Conservation (phyloP, 64 coral and sea anemone genomes). For the Porites australiensis region DNA sequence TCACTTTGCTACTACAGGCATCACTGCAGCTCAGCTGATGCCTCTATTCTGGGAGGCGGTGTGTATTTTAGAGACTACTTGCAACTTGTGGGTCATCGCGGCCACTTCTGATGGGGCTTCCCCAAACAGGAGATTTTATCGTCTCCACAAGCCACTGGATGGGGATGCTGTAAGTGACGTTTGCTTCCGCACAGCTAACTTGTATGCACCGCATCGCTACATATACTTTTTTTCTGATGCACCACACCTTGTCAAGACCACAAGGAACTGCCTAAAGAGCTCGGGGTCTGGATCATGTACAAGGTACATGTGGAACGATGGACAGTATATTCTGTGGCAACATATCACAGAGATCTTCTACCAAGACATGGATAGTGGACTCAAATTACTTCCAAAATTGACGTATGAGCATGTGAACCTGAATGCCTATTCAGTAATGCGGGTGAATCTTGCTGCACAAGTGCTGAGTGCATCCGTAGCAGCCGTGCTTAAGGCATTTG, state of each 20-base stretch:
- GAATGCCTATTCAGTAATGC: conserved; percentile 48
- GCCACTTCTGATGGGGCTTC: conserved; percentile 45
- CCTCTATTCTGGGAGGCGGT: conserved; percentile 66
- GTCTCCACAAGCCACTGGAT: conserved; percentile 32
- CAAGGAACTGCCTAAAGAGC: conserved; percentile 44
- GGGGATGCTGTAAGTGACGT: conserved; percentile 22
- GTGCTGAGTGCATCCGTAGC: conserved; percentile 39
- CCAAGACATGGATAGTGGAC: conserved; percentile 38
- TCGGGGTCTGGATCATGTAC: conserved; percentile 36
- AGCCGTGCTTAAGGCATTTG: conserved; percentile 15
- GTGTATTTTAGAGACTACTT: conserved; percentile 49
- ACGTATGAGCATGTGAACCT: conserved; percentile 58
- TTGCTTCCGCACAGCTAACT: conserved; percentile 18
- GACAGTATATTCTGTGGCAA: conserved; percentile 51
- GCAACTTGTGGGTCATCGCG: conserved; percentile 59
- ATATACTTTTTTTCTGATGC: conserved; percentile 46
- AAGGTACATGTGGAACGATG: conserved; percentile 44
- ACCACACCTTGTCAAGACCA: conserved; percentile 43
- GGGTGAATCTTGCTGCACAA: conserved; percentile 56
- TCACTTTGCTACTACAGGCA: conserved; percentile 47
- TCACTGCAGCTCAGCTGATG: conserved; percentile 48
- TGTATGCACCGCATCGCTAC: conserved; percentile 44
- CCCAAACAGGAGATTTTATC: conserved; percentile 58
- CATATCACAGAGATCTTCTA: conserved; percentile 22
- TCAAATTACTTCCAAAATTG: conserved; percentile 45